Evolutionary conservation across 2,113 vertebrate species (phyloP).

Genomic region (Odocoileus hemionus): DNA sequence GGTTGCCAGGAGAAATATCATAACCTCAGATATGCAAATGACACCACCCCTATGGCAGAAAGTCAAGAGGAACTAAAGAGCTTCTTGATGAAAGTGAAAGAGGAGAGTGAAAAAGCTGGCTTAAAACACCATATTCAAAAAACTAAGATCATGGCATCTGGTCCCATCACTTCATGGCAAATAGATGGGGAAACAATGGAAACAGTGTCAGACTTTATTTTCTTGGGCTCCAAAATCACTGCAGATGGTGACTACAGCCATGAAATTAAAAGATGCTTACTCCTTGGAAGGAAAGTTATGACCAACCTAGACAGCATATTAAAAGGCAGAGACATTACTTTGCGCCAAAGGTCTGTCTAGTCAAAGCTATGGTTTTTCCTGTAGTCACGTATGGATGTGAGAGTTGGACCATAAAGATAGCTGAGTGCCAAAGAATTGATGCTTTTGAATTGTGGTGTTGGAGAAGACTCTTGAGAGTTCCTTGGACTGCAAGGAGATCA

Average conservation of each 20-base stretch:
- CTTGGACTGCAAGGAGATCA: neutral
- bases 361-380: neutral
- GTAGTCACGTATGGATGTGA: neutral
- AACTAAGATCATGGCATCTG: neutral
- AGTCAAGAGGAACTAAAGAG: neutral
- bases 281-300: neutral
- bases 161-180: neutral
- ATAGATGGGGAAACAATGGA: neutral
- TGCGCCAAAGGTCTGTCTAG: fast-evolving
- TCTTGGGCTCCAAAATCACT: neutral
- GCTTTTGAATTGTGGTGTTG: neutral
- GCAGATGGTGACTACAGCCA: neutral
- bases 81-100: neutral
- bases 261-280: neutral
- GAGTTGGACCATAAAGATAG: neutral
- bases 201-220: neutral
- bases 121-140: neutral
- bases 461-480: neutral
- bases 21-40: neutral
- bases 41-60: neutral
- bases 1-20: neutral
- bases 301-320: neutral
- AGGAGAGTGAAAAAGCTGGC: neutral
- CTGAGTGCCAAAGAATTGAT: neutral
- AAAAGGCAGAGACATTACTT: neutral